Evolutionary conservation across 2,888 invertebrate species (phyloP).

Genomic region (Steinernema hermaphroditum): DNA sequence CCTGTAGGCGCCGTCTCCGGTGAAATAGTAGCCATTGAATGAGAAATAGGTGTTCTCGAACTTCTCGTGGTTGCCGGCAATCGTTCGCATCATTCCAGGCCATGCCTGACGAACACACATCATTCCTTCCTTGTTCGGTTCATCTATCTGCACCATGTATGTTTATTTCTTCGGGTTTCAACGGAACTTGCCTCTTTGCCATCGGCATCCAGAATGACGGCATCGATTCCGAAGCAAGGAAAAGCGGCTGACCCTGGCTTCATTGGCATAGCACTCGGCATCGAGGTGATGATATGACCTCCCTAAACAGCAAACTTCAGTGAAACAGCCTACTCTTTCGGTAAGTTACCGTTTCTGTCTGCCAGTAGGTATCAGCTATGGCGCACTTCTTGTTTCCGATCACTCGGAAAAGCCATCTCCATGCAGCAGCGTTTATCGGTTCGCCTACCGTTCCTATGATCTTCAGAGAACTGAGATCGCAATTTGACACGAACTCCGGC

Average conservation of each 20-base stretch:
- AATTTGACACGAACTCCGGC: conserved; percentile 80
- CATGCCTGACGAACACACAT: conserved; percentile 84
- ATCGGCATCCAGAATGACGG: conserved; percentile 81
- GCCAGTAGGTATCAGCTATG: conserved; percentile 96
- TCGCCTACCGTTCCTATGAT: conserved; percentile 94
- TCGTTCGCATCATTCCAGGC: conserved; percentile 94
- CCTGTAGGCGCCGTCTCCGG: conserved; percentile 78
- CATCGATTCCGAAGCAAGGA: conserved; percentile 95
- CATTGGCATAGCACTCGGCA: conserved; percentile 91
- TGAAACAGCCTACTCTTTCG: too few relatives aligned
- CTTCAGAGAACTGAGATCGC: conserved; percentile 72
- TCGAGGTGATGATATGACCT: conserved; percentile 88
- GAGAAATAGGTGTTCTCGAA: conserved; percentile 89
- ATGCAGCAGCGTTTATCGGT: conserved; percentile 86
- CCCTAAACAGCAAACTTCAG: conserved; percentile 70
- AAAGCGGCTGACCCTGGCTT: conserved; percentile 96
- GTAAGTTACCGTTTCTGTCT: conserved; percentile 81
- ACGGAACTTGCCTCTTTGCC: conserved; percentile 75
- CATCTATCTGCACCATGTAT: conserved; percentile 3
- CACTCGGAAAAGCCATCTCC: conserved; percentile 35
- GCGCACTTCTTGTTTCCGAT: conserved; percentile 71
- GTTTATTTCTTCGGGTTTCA: not conserved
- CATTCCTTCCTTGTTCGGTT: conserved; percentile 19
- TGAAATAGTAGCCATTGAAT: conserved; percentile 92
- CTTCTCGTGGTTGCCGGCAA: conserved; percentile 83